These are phyloP conservation scores for Temnothorax unifasciatus DNA, from an alignment of 2,888 invertebrate genomes.

Conservation along the genomic window DNA sequence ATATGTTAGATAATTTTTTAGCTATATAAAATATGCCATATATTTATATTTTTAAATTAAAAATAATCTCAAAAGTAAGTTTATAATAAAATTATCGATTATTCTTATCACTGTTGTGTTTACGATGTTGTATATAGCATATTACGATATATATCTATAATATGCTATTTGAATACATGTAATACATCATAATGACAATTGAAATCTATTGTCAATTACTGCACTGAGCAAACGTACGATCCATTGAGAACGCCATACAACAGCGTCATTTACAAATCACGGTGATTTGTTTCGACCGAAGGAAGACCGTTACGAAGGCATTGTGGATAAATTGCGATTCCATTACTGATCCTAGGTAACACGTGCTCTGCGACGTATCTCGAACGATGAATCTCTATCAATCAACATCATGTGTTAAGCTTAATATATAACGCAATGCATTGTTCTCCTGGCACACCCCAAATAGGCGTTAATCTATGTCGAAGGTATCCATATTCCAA, in stretches of 20 bases:
- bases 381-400: constrained; percentile 60
- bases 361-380: constrained; percentile 42
- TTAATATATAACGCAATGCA: constrained; percentile 58
- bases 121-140: too few species aligned
- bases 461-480: constrained; percentile 23
- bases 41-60: not conserved
- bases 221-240: constrained; percentile 1
- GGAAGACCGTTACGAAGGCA: constrained; percentile 22
- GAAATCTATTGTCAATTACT: constrained; percentile 2
- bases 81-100: not conserved
- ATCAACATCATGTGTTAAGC: constrained; percentile 37
- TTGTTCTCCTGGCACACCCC: not conserved
- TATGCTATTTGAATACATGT: not conserved
- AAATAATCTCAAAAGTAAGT: not conserved
- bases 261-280: constrained; percentile 39
- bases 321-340: constrained; percentile 60
- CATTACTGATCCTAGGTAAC: constrained; percentile 47
- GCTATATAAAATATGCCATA: not conserved
- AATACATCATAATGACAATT: not conserved
- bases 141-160: not conserved
- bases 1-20: not conserved
- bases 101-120: not conserved
- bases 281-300: constrained; percentile 29
- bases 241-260: constrained; percentile 30
- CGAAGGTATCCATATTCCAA: not conserved